phyloP scores from a whole-genome alignment of 1,140 invertebrate genomes.

The Ctenoplectra terminalis region DNA sequence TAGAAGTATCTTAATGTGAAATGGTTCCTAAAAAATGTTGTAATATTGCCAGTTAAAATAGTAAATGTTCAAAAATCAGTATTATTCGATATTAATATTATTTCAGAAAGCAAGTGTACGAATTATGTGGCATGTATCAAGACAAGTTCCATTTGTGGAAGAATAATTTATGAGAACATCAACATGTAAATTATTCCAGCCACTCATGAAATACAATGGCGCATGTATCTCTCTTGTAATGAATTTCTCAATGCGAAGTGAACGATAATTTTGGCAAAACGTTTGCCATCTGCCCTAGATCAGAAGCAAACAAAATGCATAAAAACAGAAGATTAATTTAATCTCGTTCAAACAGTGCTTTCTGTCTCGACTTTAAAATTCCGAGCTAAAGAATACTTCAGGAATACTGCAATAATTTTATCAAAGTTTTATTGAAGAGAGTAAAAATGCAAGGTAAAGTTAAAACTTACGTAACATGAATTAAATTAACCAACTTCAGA shows the following conservation, averaged over 20 bases:
- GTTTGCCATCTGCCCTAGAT: neutral
- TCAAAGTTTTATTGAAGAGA: no score
- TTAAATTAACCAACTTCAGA: no score
- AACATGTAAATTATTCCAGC: slow-evolving; percentile 21
- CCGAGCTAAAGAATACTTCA: no score
- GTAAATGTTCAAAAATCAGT: neutral
- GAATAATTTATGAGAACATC: neutral
- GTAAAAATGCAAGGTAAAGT: no score
- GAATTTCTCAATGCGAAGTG: slow-evolving; percentile 1
- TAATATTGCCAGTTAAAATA: no score
- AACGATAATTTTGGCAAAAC: slow-evolving; percentile 2
- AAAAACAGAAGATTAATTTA: neutral
- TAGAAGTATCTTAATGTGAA: no score
- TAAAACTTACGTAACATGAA: no score
- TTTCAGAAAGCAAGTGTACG: neutral
- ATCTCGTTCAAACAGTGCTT: neutral
- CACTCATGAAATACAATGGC: neutral
- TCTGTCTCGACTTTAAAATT: no score
- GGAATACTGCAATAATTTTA: no score
- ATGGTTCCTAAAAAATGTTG: no score
- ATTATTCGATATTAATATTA: neutral
- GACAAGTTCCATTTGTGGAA: neutral
- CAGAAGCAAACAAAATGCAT: no score
- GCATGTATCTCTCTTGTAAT: slow-evolving; percentile 1
- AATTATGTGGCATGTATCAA: neutral